phyloP scores from a whole-genome alignment of 2,797 vertebrate genomes.

The Hippoglossus hippoglossus region DNA sequence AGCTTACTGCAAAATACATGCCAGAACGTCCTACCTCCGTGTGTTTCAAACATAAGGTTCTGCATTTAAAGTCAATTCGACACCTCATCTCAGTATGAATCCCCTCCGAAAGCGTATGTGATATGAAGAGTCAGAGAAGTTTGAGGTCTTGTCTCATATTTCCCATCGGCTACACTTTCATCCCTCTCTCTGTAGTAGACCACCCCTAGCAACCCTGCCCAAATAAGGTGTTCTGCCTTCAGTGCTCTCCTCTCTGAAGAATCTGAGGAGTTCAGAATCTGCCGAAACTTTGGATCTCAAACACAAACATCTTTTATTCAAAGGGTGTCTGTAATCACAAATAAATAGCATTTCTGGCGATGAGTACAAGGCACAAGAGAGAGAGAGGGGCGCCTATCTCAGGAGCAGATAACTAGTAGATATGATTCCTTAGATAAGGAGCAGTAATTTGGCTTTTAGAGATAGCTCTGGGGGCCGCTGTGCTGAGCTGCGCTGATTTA shows the following conservation, averaged over 20 bases:
- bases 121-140: constrained; percentile 76
- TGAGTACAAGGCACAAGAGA: constrained; percentile 73
- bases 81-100: constrained; percentile 78
- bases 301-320: constrained; percentile 85
- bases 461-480: constrained; percentile 92
- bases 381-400: constrained; percentile 77
- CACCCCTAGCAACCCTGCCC: constrained; percentile 78
- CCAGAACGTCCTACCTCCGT: constrained; percentile 63
- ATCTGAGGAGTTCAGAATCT: constrained; percentile 79
- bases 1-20: constrained; percentile 54
- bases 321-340: constrained; percentile 84
- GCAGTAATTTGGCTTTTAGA: constrained; percentile 93
- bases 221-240: constrained; percentile 81
- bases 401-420: constrained; percentile 92
- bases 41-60: constrained; percentile 74
- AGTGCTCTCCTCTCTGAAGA: constrained; percentile 71
- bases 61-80: constrained; percentile 82
- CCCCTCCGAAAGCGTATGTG: constrained; percentile 71
- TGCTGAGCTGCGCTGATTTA: constrained; percentile 84
- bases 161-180: constrained; percentile 85
- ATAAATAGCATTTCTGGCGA: constrained; percentile 85
- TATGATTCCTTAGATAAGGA: constrained; percentile 97
- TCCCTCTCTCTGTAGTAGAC: constrained; percentile 75
- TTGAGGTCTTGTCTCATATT: constrained; percentile 80
- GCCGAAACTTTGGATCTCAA: constrained; percentile 80